Evolutionary conservation across 1,140 invertebrate genomes (phyloP), one percentile per base, ranked within the genome.

Genomic region (Zaprionus ornatus): DNA sequence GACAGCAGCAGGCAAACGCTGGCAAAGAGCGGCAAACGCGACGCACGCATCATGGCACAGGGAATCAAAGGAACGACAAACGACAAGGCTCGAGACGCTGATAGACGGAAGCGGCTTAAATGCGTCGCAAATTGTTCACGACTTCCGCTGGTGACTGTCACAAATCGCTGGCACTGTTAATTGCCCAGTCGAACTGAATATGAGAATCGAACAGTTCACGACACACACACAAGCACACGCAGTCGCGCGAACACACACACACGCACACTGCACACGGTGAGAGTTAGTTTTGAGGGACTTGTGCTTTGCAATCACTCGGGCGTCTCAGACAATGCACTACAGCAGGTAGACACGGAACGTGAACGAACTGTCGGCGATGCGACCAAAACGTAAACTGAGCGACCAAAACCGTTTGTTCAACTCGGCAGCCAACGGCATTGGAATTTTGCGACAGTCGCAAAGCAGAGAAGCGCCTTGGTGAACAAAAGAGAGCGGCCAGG

Each of bases 321-420:
- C 79, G 79, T 52, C 71, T 70, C 48, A 48, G 54, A 59, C 63
- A 55, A 73, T 88, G 65, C 80, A 79, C 23, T 84, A 77, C 62
- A 84, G 80, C 80, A 71, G 74, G 59, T 54, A 63, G 19, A 9
- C 69, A 79, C 83, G 77, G 65, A 84, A 72, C 74, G 66, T 54
- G 48, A 35, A 64, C 52, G 62, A 82, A 82, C 84, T 90, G 84
- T 78, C 78, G 74, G 65, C 85, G 62, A 84, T 78, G 80, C 84
- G 84, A 79, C 84, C 84, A 87, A 88, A 90, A 87, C 74, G 80
- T 87, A 88, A 87, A 87, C 84, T 87, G 84, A 90, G 81, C 75
- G 60, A 27, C 40, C 29, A 6, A 23, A 13, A n/a, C 37, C 68
- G 55, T 45, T 67, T 48, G 40, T 19, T 45, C 21, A 74, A 64